Evolutionary conservation across 2,797 vertebrate species (phyloP).

Genomic region (Esox lucius): DNA sequence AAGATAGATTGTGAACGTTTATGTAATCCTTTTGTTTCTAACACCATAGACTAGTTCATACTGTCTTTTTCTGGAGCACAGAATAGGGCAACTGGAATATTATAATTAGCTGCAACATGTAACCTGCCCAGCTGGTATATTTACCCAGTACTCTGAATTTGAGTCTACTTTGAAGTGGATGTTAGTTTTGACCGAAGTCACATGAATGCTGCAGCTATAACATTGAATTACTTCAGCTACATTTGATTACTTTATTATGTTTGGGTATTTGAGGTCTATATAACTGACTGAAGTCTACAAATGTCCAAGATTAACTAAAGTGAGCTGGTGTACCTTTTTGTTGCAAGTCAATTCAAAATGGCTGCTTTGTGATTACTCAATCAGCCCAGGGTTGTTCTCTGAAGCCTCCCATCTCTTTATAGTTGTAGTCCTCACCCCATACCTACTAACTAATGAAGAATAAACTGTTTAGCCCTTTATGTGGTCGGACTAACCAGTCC

Average conservation of each 20-base stretch:
- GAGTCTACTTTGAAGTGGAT: not conserved
- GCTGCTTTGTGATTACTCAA: not conserved
- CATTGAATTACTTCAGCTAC: constrained; percentile 1
- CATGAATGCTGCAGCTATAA: not conserved
- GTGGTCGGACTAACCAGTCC: too few species aligned
- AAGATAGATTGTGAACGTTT: not conserved
- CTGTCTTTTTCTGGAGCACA: not conserved
- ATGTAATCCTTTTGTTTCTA: not conserved
- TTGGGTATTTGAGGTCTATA: not conserved
- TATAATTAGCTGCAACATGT: constrained; percentile 1
- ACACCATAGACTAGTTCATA: not conserved
- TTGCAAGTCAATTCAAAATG: not conserved
- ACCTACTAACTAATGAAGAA: too few species aligned
- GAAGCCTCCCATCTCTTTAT: too few species aligned
- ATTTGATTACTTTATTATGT: constrained; percentile 6
- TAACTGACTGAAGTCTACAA: not conserved
- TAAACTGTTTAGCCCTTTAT: too few species aligned
- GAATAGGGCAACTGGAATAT: not conserved
- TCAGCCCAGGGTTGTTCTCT: not conserved
- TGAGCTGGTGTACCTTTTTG: not conserved
- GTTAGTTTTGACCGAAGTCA: not conserved
- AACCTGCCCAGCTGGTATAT: not conserved
- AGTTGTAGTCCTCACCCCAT: too few species aligned
- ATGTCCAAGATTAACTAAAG: not conserved
- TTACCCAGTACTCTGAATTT: constrained; percentile 7